These are phyloP conservation scores for Wasmannia auropunctata DNA, from an alignment of 1,140 invertebrate genomes.

Conservation along the genomic window DNA sequence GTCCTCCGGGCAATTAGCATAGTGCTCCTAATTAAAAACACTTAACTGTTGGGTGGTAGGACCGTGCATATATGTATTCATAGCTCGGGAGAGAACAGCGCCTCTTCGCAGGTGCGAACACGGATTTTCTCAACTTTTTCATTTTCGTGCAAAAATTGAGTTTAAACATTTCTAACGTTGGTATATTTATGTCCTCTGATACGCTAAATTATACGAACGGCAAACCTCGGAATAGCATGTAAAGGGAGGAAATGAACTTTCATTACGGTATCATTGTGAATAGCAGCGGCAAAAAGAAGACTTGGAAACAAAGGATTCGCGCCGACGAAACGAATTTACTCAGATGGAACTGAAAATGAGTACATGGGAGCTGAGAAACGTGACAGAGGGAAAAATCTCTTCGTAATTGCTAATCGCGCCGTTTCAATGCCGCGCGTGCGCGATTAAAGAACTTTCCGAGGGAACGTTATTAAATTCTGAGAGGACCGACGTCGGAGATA, in stretches of 20 bases:
- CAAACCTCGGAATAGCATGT: background rate
- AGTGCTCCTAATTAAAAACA: conserved; percentile 74
- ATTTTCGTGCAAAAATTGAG: background rate
- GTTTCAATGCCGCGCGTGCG: conserved; percentile 55
- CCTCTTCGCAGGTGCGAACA: conserved; percentile 20
- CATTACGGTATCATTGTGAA: conserved; percentile 26
- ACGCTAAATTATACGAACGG: background rate
- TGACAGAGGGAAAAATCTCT: conserved; percentile 49
- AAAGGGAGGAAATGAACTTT: background rate
- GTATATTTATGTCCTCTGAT: background rate
- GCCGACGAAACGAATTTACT: conserved; percentile 40
- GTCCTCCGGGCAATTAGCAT: conserved; percentile 74
- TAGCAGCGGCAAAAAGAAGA: background rate
- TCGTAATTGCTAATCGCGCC: conserved; percentile 54
- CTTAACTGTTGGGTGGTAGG: conserved; percentile 35
- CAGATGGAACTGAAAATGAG: conserved; percentile 4
- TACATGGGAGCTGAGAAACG: background rate
- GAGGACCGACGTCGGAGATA: conserved; percentile 56
- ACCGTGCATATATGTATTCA: conserved; percentile 55
- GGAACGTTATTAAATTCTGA: conserved; percentile 58
- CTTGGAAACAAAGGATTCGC: background rate
- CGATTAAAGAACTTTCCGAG: conserved; percentile 57
- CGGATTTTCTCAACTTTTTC: conserved; percentile 12
- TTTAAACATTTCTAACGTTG: background rate
- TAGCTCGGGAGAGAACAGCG: conserved; percentile 15